Base-by-base conservation (phyloP, 2,797 vertebrate species). In the Semaprochilodus insignis region DNA sequence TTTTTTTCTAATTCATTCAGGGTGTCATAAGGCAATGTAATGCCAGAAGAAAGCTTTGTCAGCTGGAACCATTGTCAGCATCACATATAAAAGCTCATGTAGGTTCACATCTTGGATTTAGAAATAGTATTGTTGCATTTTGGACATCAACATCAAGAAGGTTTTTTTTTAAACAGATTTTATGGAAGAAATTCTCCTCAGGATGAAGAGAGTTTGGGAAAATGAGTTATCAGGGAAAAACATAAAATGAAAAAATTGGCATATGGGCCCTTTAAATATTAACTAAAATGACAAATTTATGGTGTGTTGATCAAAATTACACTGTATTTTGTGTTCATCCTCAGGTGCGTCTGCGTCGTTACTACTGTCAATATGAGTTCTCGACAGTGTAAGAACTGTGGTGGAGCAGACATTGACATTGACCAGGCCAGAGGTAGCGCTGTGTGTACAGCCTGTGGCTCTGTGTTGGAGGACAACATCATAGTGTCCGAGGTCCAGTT, bases 401-500 rank as follows among this genome's bases (percentile, higher is more conserved):
- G 98, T 48, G 95, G 97, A 83, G 92, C 94, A 0, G 97, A 99
- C 62, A 98, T 99, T 25, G 98, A 99, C 62, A 93, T 97, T 70
- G 97, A 98, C 87, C 94, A 97, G 85, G 97, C 97, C 40, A 95
- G 97, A 8, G 97, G 97, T 7, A 97, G 97, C 55, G 97, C 97
- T 0, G 98, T 99, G 82, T 99, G 97, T 76, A 99, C 97, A 3
- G 90, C 92, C 88, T 99, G 98, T 85, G 98, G 98, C 1, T 97
- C 97, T 0, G 97, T 99, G 85, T 93, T 99, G 55, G 98, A 99
- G 92, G 98, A 99, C 92, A 99, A 98, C 94, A 99, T 99, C 92
- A 99, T 99, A 73, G 97, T 99, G 17, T 98, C 97, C 0, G 97
- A 99, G 92, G 96, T 99, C 80, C 97, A 97, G 93, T 99, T 99